These are phyloP conservation scores for Leptonema lineaticorne DNA, from an alignment of 1,140 invertebrate species.

Conservation along the genomic window DNA sequence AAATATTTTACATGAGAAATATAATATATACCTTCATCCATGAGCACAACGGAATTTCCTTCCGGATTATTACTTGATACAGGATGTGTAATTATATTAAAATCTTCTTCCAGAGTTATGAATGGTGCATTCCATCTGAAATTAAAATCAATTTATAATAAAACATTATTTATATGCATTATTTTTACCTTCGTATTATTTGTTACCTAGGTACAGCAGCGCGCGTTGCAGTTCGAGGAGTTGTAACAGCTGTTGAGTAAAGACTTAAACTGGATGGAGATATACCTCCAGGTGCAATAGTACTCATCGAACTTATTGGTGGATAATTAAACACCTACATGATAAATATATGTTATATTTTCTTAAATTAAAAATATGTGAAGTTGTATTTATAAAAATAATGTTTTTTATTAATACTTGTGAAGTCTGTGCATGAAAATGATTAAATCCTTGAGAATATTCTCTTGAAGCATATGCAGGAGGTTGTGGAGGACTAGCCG, in stretches of 20 bases:
- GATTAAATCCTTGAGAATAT: constrained; percentile 74
- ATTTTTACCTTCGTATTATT: no score
- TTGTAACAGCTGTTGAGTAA: constrained; percentile 78
- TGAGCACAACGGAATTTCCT: constrained; percentile 66
- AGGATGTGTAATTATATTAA: constrained; percentile 85
- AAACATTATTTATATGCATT: not conserved
- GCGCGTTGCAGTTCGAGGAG: constrained; percentile 64
- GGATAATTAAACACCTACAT: constrained; percentile 84
- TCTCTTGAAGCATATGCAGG: constrained; percentile 62
- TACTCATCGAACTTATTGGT: constrained; percentile 43
- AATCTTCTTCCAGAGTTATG: constrained; percentile 89
- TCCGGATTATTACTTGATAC: constrained; percentile 62
- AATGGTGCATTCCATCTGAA: constrained; percentile 83
- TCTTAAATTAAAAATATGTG: not conserved
- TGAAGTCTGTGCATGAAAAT: constrained; percentile 86
- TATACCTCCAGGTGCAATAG: constrained; percentile 37
- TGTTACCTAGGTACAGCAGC: constrained; percentile 44
- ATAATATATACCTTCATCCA: constrained; percentile 64
- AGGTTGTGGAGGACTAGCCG: constrained; percentile 51
- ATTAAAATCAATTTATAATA: constrained; percentile 21
- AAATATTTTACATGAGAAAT: not conserved
- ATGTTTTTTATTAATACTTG: constrained; percentile 63
- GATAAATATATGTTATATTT: constrained; percentile 43
- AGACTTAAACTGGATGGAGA: constrained; percentile 87
- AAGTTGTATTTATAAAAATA: constrained; percentile 2